These are phyloP conservation scores for Crocidura indochinensis DNA, from an alignment of 2,797 vertebrate species.

Conservation along the genomic window DNA sequence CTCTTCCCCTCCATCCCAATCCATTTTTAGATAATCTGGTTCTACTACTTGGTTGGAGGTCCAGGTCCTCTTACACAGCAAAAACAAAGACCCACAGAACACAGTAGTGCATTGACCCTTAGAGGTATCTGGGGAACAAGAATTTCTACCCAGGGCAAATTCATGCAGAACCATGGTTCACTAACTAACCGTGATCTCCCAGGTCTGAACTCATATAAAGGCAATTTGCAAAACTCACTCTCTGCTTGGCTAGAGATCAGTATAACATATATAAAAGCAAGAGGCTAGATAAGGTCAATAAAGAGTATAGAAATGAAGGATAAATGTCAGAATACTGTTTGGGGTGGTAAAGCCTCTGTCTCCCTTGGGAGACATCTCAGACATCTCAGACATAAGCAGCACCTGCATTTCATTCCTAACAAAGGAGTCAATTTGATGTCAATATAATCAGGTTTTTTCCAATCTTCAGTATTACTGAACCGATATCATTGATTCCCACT, in stretches of 20 bases:
- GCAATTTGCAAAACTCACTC: neutral
- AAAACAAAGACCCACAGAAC: slow-evolving; percentile 19
- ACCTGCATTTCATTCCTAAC: neutral
- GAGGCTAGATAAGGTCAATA: neutral
- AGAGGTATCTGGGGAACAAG: slow-evolving; percentile 6
- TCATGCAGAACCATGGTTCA: neutral
- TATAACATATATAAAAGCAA: neutral
- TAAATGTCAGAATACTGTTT: neutral
- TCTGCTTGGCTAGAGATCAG: neutral
- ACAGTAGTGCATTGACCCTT: neutral
- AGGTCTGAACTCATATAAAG: neutral
- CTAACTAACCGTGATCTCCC: no score
- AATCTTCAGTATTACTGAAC: no score
- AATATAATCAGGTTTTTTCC: neutral
- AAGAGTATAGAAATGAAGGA: neutral
- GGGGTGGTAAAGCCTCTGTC: neutral
- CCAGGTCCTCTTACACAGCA: neutral
- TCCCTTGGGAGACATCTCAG: neutral
- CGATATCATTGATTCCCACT: no score
- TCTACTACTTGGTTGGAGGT: slow-evolving; percentile 45
- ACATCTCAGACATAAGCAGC: neutral
- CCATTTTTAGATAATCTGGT: neutral
- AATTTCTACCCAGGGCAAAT: slow-evolving; percentile 36
- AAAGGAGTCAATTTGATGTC: neutral
- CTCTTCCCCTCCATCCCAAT: neutral